Evolutionary conservation across 92 coral and sea anemone species (phyloP).

Genomic region (Pocillopora grandis): DNA sequence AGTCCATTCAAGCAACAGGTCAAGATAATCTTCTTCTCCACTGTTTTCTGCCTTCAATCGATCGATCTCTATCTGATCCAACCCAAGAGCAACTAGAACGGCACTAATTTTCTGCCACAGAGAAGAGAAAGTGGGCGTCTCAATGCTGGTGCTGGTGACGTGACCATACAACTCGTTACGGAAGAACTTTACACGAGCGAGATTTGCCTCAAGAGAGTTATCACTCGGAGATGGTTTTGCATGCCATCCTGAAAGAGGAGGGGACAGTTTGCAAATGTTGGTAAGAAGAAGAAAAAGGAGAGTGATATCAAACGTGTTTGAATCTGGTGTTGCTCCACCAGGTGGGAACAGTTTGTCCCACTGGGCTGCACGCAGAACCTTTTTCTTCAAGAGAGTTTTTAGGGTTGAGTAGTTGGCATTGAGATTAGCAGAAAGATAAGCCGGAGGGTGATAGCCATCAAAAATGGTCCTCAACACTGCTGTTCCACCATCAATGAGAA

Average conservation of each 20-base stretch:
- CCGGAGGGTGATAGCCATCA: constrained; percentile 40
- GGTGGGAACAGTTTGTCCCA: constrained; percentile 72
- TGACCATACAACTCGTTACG: constrained; percentile 60
- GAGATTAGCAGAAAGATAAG: constrained; percentile 16
- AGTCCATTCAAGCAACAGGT: not conserved
- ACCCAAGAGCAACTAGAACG: constrained; percentile 58
- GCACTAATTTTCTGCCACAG: constrained; percentile 59
- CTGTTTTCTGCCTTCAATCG: constrained; percentile 8
- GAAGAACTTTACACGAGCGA: constrained; percentile 63
- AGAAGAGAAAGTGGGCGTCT: constrained; percentile 34
- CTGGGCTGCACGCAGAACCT: constrained; percentile 46
- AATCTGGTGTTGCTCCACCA: constrained; percentile 59
- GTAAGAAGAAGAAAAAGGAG: constrained; percentile 61
- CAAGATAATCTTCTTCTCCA: not conserved
- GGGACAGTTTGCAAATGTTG: constrained; percentile 55
- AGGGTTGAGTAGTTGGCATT: constrained; percentile 5
- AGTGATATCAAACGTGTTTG: constrained; percentile 63
- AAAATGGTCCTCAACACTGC: constrained; percentile 27
- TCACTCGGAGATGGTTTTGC: constrained; percentile 48
- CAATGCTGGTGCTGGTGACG: constrained; percentile 35
- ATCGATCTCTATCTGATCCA: constrained; percentile 43
- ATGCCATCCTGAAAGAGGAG: constrained; percentile 56
- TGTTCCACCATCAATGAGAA: constrained; percentile 51
- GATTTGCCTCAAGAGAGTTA: constrained; percentile 54
- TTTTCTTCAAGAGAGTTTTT: not conserved